Percentiles rank a stretch among this genome's conserved stretches.
Evolutionary conservation across 2,797 vertebrate species (phyloP).

Genomic region (Crenichthys baileyi): DNA sequence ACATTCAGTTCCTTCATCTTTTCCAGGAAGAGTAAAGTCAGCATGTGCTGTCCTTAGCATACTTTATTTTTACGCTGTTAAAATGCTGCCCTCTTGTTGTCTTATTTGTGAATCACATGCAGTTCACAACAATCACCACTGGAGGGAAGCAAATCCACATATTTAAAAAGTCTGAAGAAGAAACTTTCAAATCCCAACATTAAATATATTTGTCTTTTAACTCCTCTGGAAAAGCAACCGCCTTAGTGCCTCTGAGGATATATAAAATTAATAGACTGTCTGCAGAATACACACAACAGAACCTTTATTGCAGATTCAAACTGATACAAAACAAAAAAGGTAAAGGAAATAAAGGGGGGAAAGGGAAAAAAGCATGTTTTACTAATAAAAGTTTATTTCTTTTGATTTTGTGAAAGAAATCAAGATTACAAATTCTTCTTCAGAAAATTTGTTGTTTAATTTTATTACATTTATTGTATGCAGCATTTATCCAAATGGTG

Average conservation of each 20-base stretch:
- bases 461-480: too few species aligned
- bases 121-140: background rate
- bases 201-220: background rate
- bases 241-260: background rate
- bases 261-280: background rate
- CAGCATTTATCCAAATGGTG: too few species aligned
- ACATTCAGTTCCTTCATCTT: background rate
- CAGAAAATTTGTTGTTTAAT: too few species aligned
- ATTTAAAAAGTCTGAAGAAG: background rate
- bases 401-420: too few species aligned
- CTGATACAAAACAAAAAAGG: background rate
- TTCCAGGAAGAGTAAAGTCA: background rate
- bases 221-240: background rate
- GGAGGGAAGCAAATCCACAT: constrained; percentile 15
- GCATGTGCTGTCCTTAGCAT: background rate
- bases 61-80: background rate
- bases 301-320: background rate
- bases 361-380: too few species aligned
- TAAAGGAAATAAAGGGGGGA: too few species aligned
- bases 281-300: background rate
- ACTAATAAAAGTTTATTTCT: too few species aligned
- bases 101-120: background rate
- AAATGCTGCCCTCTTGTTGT: background rate
- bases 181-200: background rate
- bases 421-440: too few species aligned